Conservation (phyloP, 2,113 vertebrate genomes). For the Ammospiza caudacuta region DNA sequence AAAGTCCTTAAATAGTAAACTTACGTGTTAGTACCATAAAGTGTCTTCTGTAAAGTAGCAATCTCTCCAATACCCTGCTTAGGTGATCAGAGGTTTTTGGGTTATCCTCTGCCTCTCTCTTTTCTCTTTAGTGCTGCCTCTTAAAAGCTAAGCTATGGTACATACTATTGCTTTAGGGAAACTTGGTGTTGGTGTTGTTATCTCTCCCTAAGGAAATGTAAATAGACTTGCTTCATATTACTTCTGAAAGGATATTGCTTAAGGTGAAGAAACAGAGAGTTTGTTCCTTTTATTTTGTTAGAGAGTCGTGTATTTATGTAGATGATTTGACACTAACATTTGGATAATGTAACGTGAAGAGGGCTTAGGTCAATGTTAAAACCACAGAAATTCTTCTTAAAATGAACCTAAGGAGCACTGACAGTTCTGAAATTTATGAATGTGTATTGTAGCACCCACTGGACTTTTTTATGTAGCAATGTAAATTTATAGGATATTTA, state of each 20-base stretch:
- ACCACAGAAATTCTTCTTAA: background rate
- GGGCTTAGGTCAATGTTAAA: background rate
- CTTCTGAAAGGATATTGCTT: background rate
- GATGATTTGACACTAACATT: background rate
- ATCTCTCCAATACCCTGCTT: rapidly evolving
- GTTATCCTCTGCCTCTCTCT: rapidly evolving
- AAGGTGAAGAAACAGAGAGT: background rate
- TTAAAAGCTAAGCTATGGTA: background rate
- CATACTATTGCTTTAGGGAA: background rate
- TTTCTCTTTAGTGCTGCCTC: background rate
- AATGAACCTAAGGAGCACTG: background rate
- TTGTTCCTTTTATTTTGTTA: background rate
- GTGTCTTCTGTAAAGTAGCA: background rate
- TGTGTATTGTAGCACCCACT: background rate
- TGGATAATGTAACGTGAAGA: background rate
- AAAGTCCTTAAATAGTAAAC: background rate
- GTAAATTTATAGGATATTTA: background rate
- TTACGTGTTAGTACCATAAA: background rate
- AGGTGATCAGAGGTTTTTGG: background rate
- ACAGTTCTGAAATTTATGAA: background rate
- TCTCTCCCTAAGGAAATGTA: background rate
- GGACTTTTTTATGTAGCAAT: background rate
- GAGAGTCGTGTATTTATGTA: background rate
- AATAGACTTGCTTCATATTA: background rate
- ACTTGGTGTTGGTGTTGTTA: background rate